These are phyloP conservation scores for Lucilia cuprina DNA, from an alignment of 1,140 invertebrate species.

Conservation along the genomic window DNA sequence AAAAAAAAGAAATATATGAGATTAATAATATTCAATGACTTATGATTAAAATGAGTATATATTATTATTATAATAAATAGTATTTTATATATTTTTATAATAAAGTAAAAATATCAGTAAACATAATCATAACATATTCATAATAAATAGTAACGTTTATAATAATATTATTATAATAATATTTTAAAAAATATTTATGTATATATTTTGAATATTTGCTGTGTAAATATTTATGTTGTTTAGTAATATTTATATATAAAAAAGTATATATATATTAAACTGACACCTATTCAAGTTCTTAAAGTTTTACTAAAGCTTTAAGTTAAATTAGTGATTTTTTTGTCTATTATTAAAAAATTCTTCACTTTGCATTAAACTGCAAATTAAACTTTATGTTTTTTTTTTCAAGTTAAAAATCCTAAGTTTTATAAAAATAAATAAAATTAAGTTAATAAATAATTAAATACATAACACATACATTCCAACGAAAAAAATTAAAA, in stretches of 20 bases:
- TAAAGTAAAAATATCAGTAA: background rate
- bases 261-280: background rate
- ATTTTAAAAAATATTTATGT: conserved; percentile 13
- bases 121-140: background rate
- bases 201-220: background rate
- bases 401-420: background rate
- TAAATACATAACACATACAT: conserved; percentile 6
- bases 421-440: background rate
- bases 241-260: background rate
- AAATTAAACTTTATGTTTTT: background rate
- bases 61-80: background rate
- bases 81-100: conserved; percentile 1
- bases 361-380: too few relatives aligned
- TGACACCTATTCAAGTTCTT: background rate
- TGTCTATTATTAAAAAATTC: too few relatives aligned
- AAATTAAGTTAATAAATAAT: background rate
- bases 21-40: conserved; percentile 48
- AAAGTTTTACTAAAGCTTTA: conserved; percentile 1
- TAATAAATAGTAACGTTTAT: too few relatives aligned
- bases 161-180: background rate
- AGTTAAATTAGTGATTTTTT: background rate
- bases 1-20: conserved; percentile 62
- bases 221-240: conserved; percentile 9
- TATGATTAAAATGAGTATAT: conserved; percentile 29
- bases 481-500: conserved; percentile 40